Percentiles rank a stretch among this genome's conserved stretches.
These are phyloP conservation scores for Nebria ingens DNA, from an alignment of 1,140 invertebrate species.

Conservation along the genomic window DNA sequence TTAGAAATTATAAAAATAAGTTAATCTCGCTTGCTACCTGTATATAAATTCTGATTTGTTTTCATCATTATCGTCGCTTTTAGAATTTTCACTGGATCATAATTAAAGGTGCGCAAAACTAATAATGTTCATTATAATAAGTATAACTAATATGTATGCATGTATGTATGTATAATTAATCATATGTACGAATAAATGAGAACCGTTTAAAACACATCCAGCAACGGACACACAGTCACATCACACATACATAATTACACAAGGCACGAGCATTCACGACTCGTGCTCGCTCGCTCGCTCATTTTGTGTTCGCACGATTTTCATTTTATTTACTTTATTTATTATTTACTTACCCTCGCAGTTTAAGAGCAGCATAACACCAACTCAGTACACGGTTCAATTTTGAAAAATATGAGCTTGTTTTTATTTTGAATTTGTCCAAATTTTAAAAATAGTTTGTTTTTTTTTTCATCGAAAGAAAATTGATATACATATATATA, in stretches of 20 bases:
- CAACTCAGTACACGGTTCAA: no score
- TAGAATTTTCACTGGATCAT: no score
- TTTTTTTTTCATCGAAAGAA: no score
- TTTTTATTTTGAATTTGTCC: no score
- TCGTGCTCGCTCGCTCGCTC: background rate
- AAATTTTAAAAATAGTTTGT: no score
- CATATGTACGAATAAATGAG: background rate
- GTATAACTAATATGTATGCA: background rate
- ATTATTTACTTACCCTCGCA: background rate
- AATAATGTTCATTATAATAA: background rate
- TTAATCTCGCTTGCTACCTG: background rate
- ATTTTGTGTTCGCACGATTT: background rate
- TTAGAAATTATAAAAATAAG: background rate
- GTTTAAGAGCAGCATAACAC: no score
- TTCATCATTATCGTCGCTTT: no score
- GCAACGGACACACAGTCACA: background rate
- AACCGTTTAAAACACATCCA: slow-evolving; percentile 7
- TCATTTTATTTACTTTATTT: background rate
- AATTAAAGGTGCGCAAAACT: background rate
- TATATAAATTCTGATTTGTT: no score
- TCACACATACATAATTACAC: slow-evolving; percentile 6
- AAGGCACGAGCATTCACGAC: background rate
- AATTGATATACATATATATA: no score
- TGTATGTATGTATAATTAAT: background rate
- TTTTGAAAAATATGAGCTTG: no score